phyloP scores from a whole-genome alignment of 1,140 invertebrate species.

The Ceratina australensis region DNA sequence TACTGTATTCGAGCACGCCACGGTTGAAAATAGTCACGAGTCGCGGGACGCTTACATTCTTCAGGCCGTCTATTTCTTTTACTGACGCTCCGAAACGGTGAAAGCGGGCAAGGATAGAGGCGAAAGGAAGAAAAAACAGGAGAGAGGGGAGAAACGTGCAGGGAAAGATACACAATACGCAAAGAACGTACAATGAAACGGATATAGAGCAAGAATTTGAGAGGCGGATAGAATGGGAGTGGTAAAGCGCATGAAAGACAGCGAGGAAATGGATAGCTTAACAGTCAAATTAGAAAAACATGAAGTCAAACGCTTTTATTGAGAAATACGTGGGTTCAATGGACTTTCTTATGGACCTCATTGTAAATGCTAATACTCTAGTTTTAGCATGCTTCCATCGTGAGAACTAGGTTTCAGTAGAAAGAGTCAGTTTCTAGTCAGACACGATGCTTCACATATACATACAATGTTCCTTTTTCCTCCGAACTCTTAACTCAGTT shows the following conservation, averaged over 20 bases:
- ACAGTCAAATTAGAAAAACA: neutral
- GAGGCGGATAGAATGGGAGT: neutral
- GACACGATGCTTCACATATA: too few relatives aligned
- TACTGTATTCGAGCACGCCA: neutral
- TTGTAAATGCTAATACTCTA: neutral
- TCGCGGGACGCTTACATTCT: neutral
- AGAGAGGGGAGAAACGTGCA: neutral
- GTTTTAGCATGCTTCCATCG: too few relatives aligned
- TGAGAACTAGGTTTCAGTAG: too few relatives aligned
- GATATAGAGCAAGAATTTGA: slow-evolving; percentile 27
- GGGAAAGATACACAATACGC: neutral
- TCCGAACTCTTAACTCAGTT: too few relatives aligned
- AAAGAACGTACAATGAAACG: neutral
- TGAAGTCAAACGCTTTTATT: slow-evolving; percentile 2
- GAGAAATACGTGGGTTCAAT: neutral
- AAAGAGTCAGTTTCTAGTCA: too few relatives aligned
- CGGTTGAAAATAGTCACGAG: slow-evolving; percentile 15
- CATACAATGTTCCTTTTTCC: too few relatives aligned
- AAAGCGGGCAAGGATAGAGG: neutral
- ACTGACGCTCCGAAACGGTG: neutral
- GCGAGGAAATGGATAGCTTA: neutral
- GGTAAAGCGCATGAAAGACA: slow-evolving; percentile 1
- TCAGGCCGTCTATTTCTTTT: slow-evolving; percentile 15
- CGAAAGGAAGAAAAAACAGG: neutral
- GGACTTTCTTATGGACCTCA: too few relatives aligned